Evolutionary conservation across 2,888 invertebrate species (phyloP), one percentile per base, ranked within the genome.

Genomic region (Ischnura elegans): DNA sequence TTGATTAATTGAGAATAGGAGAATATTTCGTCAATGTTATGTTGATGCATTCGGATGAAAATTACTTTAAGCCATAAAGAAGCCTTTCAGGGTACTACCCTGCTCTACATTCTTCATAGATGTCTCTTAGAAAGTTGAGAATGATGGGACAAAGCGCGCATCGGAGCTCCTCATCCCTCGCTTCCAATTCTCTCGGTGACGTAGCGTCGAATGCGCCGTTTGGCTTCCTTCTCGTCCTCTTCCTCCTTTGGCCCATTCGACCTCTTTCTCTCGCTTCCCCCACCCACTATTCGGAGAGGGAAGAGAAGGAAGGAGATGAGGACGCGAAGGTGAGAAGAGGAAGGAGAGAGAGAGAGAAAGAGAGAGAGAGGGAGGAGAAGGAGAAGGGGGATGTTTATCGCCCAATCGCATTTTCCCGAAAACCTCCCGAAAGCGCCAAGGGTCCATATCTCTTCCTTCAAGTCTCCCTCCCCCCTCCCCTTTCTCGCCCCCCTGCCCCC

Each of bases 341-440:
- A 46, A 87, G 13, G 47, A 47, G 47, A 47, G 47, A 47, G 47
- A 47, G 47, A 47, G 47, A 16, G 29, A 36, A 36, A n/a, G 19
- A 8, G 10, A 10, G 87, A 43, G 29, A 42, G 55, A 55, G 29
- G 16, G 46, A 19, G 51, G 1, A 3, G 55, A 19, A 42, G 19
- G 36, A 87, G 29, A n/a, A 21, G 55, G 51, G 87, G 85, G 47
- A 47, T 29, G 87, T 85, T 85, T 85, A 43, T 85, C 61, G 61
- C 61, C 61, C 61, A 61, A 61, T 61, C 61, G 61, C 61, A 61
- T 61, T 61, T 61, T 61, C 61, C 61, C 61, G 61, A 61, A 61
- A 61, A 61, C 61, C 61, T 61, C 61, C 61, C 87, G 55, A 87
- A 87, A 55, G 55, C 55, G 51, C 55, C 55, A 87, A 55, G 21